These are phyloP conservation scores for Catharus bicknelli DNA, from an alignment of 2,113 vertebrate species.

Conservation along the genomic window DNA sequence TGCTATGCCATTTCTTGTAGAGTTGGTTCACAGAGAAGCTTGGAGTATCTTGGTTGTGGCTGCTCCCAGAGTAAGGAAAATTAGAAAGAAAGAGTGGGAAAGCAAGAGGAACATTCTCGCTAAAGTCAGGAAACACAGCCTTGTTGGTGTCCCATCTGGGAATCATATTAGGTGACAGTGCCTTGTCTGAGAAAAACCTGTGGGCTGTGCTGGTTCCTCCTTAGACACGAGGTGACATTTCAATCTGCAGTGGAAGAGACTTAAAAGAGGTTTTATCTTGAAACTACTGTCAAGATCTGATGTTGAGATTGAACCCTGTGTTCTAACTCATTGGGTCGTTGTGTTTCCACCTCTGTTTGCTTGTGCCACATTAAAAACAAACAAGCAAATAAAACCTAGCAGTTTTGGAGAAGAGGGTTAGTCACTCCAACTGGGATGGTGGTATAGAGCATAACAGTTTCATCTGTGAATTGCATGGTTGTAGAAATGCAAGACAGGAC, in stretches of 20 bases:
- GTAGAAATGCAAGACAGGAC: background rate
- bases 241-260: background rate
- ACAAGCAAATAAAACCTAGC: background rate
- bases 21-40: background rate
- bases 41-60: background rate
- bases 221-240: accelerated
- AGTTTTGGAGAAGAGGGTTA: background rate
- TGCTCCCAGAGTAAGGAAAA: background rate
- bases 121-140: background rate
- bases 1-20: background rate
- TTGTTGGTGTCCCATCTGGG: background rate
- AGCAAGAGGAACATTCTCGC: background rate
- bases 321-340: background rate
- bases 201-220: background rate
- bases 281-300: background rate
- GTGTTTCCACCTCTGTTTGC: background rate
- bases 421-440: background rate
- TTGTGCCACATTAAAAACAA: background rate
- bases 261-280: background rate
- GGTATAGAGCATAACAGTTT: background rate
- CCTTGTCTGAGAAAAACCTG: background rate
- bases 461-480: background rate
- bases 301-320: background rate
- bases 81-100: background rate
- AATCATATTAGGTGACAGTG: accelerated